Evolutionary conservation across 2,113 vertebrate genomes (phyloP), one percentile per base, ranked within the genome.

Genomic region (Paracanthobrama guichenoti): DNA sequence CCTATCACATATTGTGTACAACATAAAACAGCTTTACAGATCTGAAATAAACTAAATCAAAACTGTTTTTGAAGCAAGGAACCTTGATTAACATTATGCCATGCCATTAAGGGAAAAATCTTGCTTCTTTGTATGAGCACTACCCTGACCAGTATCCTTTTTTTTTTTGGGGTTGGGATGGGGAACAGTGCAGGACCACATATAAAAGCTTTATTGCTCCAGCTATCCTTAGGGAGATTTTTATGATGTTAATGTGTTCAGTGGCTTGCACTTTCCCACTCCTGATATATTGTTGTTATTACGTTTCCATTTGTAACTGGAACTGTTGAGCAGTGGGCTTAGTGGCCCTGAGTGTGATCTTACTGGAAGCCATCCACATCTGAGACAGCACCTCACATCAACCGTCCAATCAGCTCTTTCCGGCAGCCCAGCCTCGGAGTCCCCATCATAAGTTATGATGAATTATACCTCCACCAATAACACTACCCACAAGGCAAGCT

Each of bases 291-390:
- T 4, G 64, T 14, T 53, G 55, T 88, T 89, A 90, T 89, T 86
- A 90, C 82, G 57, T 84, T 86, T 86, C 88, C 81, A 86, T 79
- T 82, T 90, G 75, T 80, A 84, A 71, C 82, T 86, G 76, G 71
- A 64, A 48, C 35, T 28, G 60, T 85, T 78, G 83, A 81, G 67
- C 24, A 50, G 66, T 60, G 22, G 57, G 46, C 57, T 13, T 55
- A 60, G 62, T 67, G 48, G 39, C 77, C 48, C 82, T 6, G 80
- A 86, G 81, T 78, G 35, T 77, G 16, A 66, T 81, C 86, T 24
- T 46, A 60, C 26, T 7, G 83, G 35, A 55, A 22, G 18, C 31
- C 46, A 16, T 64, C 50, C 28, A 7, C 24, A 22, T 55, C 26
- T 64, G 57, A 79, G 67, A 79, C 24, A 82, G 50, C 35, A 31